Evolutionary conservation across 2,888 invertebrate species (phyloP).

Genomic region (Agapetus fuscipes): DNA sequence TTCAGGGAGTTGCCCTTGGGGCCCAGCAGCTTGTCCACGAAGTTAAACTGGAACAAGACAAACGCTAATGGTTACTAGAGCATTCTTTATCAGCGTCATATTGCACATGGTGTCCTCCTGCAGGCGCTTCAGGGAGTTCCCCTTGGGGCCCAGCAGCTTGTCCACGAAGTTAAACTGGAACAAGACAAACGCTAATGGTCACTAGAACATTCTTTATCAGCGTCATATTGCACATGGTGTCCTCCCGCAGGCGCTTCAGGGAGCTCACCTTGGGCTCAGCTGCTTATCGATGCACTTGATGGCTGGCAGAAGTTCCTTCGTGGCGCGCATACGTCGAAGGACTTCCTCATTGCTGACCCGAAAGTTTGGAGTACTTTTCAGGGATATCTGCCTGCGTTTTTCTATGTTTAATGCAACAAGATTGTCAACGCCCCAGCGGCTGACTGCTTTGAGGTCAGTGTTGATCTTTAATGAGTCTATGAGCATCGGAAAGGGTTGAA

Average conservation of each 20-base stretch:
- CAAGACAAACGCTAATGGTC: slow-evolving; percentile 3
- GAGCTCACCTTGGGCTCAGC: slow-evolving; percentile 88
- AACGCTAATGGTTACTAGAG: no score
- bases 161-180: slow-evolving; percentile 91
- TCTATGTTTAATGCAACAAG: no score
- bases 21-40: slow-evolving; percentile 88
- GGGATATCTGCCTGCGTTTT: no score
- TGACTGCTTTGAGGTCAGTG: no score
- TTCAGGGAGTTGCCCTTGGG: slow-evolving; percentile 91
- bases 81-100: slow-evolving; percentile 93
- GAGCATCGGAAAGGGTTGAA: no score
- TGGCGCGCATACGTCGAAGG: no score
- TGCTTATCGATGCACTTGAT: slow-evolving; percentile 94
- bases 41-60: slow-evolving; percentile 66
- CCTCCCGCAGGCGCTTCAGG: slow-evolving; percentile 83
- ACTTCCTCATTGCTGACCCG: no score
- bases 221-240: slow-evolving; percentile 94
- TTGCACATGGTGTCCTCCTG: slow-evolving; percentile 94
- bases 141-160: slow-evolving; percentile 87
- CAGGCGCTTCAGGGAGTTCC: slow-evolving; percentile 81
- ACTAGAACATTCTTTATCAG: no score
- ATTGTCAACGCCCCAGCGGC: no score
- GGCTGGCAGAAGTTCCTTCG: no score
- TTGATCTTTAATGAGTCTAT: no score
- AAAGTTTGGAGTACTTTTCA: no score